phyloP scores from a whole-genome alignment of 2,797 vertebrate genomes.

The Rhinoraja longicauda region DNA sequence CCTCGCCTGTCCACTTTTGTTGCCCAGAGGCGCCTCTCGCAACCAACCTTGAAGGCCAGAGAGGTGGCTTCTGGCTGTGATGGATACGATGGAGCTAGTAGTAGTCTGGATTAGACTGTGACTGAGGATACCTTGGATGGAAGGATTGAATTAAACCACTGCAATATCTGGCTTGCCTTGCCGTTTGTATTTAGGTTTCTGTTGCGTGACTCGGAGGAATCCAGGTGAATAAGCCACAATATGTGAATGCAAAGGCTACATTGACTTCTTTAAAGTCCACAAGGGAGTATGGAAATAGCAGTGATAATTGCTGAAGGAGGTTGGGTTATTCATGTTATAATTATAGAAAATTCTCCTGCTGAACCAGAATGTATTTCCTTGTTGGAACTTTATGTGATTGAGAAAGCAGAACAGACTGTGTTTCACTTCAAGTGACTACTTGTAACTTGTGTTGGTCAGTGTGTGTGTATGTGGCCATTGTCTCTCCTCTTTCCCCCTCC shows the following conservation, averaged over 20 bases:
- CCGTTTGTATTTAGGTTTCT: background rate
- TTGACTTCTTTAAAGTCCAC: background rate
- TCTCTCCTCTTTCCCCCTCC: background rate
- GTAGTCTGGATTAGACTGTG: background rate
- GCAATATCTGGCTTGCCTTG: background rate
- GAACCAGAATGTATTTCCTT: background rate
- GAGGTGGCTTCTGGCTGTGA: too few relatives aligned
- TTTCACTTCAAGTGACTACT: constrained; percentile 15
- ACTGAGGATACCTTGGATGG: background rate
- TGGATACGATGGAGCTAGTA: background rate
- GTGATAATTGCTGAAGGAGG: background rate
- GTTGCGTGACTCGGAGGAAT: background rate
- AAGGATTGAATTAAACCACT: background rate
- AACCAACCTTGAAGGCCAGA: too few relatives aligned
- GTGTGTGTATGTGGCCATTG: too few relatives aligned
- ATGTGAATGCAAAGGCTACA: background rate
- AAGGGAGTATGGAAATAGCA: background rate
- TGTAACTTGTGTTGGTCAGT: background rate
- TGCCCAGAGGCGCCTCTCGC: too few relatives aligned
- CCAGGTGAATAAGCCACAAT: too few relatives aligned
- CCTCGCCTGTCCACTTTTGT: too few relatives aligned
- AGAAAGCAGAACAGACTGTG: background rate
- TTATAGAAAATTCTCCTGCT: background rate
- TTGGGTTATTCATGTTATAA: background rate
- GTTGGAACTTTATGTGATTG: background rate